phyloP scores from a whole-genome alignment of 2,888 invertebrate species.

The Ceriagrion tenellum region DNA sequence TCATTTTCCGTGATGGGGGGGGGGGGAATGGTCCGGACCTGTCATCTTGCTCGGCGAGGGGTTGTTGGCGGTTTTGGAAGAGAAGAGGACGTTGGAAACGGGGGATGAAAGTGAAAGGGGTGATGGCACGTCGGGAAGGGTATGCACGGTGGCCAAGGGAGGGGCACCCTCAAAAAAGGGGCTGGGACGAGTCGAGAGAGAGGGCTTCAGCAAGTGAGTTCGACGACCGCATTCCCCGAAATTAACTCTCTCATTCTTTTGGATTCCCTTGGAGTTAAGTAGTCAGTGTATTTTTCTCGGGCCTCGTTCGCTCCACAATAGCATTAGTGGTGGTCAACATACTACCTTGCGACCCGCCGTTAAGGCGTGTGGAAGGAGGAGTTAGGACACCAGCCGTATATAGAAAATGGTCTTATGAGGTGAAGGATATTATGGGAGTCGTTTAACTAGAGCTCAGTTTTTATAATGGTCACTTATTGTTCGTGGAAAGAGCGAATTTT shows the following conservation, averaged over 20 bases:
- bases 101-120: background rate
- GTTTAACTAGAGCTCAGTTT: no score
- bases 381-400: no score
- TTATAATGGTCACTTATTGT: no score
- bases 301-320: no score
- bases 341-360: no score
- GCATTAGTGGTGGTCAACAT: no score
- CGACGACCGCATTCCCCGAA: background rate
- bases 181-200: no score
- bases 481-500: no score
- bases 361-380: no score
- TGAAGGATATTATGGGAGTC: no score
- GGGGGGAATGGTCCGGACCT: background rate
- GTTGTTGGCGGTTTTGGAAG: background rate
- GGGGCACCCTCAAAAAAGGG: background rate
- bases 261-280: background rate
- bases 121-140: background rate
- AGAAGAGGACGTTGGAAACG: background rate
- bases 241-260: background rate
- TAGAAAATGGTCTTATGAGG: no score
- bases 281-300: background rate
- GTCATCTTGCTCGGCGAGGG: background rate
- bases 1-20: background rate
- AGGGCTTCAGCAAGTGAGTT: no score
- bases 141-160: background rate